phyloP scores from a whole-genome alignment of 2,113 vertebrate genomes.

The Corythoichthys intestinalis region DNA sequence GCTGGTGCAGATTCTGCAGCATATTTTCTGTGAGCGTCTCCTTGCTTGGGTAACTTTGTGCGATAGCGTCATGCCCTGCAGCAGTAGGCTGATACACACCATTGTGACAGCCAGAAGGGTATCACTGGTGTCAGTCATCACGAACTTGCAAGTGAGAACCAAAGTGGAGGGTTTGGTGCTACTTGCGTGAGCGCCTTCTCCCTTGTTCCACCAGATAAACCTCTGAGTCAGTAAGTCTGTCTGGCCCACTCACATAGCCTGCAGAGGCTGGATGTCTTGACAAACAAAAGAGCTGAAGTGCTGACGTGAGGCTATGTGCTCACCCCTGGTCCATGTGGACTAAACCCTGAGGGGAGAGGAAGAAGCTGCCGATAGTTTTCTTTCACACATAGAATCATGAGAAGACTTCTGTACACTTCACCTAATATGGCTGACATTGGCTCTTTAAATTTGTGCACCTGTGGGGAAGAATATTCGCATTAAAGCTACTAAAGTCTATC shows the following conservation, averaged over 20 bases:
- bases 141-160: constrained; percentile 30
- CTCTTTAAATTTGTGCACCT: neutral
- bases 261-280: constrained; percentile 21
- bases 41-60: constrained; percentile 19
- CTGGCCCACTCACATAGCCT: constrained; percentile 57
- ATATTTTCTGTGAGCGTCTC: constrained; percentile 2
- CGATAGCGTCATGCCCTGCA: constrained; percentile 19
- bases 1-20: constrained; percentile 4
- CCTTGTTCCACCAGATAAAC: constrained; percentile 46
- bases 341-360: constrained; percentile 42
- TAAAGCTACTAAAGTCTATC: too few species aligned
- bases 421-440: constrained; percentile 47
- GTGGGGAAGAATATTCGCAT: too few species aligned
- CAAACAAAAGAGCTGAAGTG: constrained; percentile 63
- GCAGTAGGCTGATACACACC: constrained; percentile 18
- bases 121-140: constrained; percentile 38
- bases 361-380: constrained; percentile 44
- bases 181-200: constrained; percentile 21
- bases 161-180: constrained; percentile 25
- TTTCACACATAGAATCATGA: constrained; percentile 42
- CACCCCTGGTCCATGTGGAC: constrained; percentile 39
- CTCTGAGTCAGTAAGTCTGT: constrained; percentile 73
- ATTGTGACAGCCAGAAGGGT: constrained; percentile 22
- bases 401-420: constrained; percentile 35
- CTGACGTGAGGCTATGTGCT: constrained; percentile 63